Evolutionary conservation across 2,113 vertebrate genomes (phyloP), one percentile per base, ranked within the genome.

Genomic region (Sylvilagus bachmani): DNA sequence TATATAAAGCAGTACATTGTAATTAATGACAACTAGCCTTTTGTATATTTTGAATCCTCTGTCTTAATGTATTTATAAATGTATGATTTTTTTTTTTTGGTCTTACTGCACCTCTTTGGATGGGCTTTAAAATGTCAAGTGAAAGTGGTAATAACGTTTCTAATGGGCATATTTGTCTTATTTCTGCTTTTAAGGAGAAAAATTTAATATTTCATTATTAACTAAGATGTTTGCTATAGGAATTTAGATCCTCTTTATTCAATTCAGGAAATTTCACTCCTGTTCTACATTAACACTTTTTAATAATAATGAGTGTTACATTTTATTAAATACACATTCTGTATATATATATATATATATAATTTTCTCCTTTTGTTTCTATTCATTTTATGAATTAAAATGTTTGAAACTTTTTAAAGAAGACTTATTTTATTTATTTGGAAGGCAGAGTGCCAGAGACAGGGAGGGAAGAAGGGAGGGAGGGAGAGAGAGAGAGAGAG

Each of bases 171-270:
- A 70, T 70, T 83, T 84, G 49, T 71, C 16, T 84, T 94, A 25
- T 74, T 91, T 94, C 73, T 92, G 6, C 27, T 80, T 16, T 92
- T n/a, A 44, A 88, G 27, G 17, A 27, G 9, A 89, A 94, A 73
- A 67, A 25, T 73, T 94, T 9, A 86, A 25, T 85, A 91, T 86
- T 78, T 87, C 58, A 66, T 31, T 70, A 67, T 78, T 77, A 79
- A 69, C 79, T 77, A 58, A 9, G 36, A 85, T 55, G 24, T 29
- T 86, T 92, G 17, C 38, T 70, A 12, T 64, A 81, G 13, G 4
- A 90, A 89, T 80, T 89, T 79, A 67, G 1, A 38, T 79, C 13
- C 25, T 77, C 29, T 79, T 82, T 77, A 83, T 82, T 93, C 17
- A 87, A 44, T 58, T n/a, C 36, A 53, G 22, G 19, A 66, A 38